Evolutionary conservation across 2,888 invertebrate genomes (phyloP), one percentile per base, ranked within the genome.

Genomic region (Harpagoxenus sublaevis): DNA sequence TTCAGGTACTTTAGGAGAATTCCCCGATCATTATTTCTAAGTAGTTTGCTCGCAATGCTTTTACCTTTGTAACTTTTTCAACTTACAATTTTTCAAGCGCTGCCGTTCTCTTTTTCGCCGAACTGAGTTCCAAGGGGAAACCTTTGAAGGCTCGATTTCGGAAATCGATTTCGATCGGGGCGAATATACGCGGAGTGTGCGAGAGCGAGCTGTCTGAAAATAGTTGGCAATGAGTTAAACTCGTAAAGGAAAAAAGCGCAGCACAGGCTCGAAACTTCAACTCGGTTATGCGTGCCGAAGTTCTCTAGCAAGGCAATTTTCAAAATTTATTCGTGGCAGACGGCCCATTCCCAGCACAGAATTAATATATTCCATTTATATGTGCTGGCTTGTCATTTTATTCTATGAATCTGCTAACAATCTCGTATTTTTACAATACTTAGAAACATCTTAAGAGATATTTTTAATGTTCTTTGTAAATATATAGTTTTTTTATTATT

Each of bases 361-460:
- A 89, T 89, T 90, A 89, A 90, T 89, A 88, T 90, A 90, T 89
- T 90, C 89, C 87, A 84, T 71, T 87, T 87, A 86, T 84, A 70
- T 84, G 66, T 87, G 55, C 53, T 31, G 55, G 15, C 9, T 31
- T 45, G 6, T 55, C 10, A 55, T 53, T 77, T 77, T 23, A 53
- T 63, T 48, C 23, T 6, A 42, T 9, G 2, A 60, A 15, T 31
- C 4, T 23, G 35, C n/a, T 23, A n/a, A 8, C n/a, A 35, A 10
- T 9, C 18, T 39, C 15, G 4, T 42, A 12, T 2, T 23, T 74
- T 9, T 45, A 28, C 10, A 35, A 57, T 42, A 42, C 3, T 42
- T 73, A 39, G 23, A 70, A 23, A 6, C 5, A 18, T 28, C 8
- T 42, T 18, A 51, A 51, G 5, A 18, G 2, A 51, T 23, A 55